A percentile compares a stretch with the other conserved stretches of the same genome.
Conservation (phyloP, 2,797 vertebrate species). For the Sciaenops ocellatus region DNA sequence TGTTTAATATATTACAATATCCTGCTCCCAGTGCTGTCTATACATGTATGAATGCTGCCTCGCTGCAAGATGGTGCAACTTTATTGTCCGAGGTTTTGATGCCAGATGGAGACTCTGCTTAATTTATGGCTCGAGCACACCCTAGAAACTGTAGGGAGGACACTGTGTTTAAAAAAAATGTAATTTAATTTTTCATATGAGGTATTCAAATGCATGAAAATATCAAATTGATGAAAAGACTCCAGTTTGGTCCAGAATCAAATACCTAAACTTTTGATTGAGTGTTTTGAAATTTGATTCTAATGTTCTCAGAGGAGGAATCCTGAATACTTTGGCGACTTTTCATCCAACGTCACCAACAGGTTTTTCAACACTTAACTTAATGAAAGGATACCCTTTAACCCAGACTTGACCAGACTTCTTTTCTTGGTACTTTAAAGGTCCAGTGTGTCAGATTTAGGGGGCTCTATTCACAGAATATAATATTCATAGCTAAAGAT, state of each 20-base stretch:
- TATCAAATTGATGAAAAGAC: not conserved
- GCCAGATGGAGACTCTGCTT: slow-evolving; percentile 20
- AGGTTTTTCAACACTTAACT: not conserved
- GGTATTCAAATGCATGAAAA: not conserved
- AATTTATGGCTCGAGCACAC: slow-evolving; percentile 8
- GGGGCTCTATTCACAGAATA: too few species aligned
- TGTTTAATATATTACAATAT: slow-evolving; percentile 47
- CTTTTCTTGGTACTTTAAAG: too few species aligned
- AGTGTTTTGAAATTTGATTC: not conserved
- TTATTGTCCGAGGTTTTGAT: slow-evolving; percentile 8
- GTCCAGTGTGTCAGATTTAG: too few species aligned
- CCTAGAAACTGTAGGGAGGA: not conserved
- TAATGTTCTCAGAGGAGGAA: not conserved
- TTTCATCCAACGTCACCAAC: not conserved
- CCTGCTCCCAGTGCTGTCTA: not conserved
- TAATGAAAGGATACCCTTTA: not conserved
- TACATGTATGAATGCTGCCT: slow-evolving; percentile 11
- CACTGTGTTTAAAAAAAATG: not conserved
- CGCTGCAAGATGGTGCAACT: slow-evolving; percentile 26
- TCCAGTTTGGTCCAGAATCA: too few species aligned
- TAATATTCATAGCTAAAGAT: too few species aligned
- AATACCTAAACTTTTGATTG: not conserved
- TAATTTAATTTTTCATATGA: not conserved
- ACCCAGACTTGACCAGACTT: too few species aligned
- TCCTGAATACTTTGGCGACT: not conserved